phyloP scores from a whole-genome alignment of 53 echinoderm and acorn worm genomes.

The Temnopleurus reevesii region DNA sequence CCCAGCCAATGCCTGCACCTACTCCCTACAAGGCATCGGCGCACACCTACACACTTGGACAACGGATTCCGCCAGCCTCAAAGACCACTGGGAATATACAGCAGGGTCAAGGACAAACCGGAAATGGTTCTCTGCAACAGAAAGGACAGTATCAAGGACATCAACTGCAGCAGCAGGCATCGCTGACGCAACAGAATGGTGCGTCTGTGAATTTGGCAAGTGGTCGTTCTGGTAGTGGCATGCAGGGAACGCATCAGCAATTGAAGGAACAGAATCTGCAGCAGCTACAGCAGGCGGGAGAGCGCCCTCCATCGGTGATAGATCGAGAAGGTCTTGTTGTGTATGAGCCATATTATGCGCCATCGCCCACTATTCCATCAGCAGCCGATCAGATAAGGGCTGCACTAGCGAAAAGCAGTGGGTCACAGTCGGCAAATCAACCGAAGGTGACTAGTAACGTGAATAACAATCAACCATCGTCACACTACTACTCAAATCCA shows the following conservation, averaged over 20 bases:
- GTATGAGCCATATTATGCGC: constrained; percentile 23
- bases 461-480: neutral
- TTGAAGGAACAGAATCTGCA: neutral
- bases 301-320: neutral
- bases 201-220: neutral
- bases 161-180: neutral
- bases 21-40: constrained; percentile 13
- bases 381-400: constrained; percentile 39
- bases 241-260: neutral
- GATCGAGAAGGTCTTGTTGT: neutral
- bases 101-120: neutral
- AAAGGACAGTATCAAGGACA: neutral
- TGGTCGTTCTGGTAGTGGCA: neutral
- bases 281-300: neutral
- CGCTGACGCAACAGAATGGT: neutral
- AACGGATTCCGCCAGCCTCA: neutral
- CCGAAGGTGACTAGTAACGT: neutral
- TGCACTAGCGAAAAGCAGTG: neutral
- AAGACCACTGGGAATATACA: constrained; percentile 10
- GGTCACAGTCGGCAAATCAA: neutral
- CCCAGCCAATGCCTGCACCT: constrained; percentile 26
- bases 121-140: neutral
- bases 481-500: neutral
- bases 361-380: neutral
- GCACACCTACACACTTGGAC: neutral